These are phyloP conservation scores for Malthinus flaveolus DNA, from an alignment of 2,888 invertebrate genomes.

Conservation along the genomic window DNA sequence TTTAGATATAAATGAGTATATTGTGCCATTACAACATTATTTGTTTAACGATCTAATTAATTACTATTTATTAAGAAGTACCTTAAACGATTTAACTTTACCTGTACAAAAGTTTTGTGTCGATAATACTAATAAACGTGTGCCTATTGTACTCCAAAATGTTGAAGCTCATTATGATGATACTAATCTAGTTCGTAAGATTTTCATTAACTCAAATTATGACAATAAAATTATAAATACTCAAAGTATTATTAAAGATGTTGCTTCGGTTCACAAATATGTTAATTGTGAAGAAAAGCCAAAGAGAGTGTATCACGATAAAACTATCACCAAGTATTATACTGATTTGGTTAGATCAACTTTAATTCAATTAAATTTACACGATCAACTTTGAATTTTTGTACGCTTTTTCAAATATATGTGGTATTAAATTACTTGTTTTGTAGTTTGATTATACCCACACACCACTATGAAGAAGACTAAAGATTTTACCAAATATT, in stretches of 20 bases:
- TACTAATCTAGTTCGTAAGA: slow-evolving; percentile 38
- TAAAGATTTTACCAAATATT: no score
- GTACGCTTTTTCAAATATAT: no score
- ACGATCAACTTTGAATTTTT: slow-evolving; percentile 34
- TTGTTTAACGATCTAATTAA: slow-evolving; percentile 59
- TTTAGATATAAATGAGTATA: slow-evolving; percentile 67
- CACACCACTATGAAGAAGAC: no score
- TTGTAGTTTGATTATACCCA: no score
- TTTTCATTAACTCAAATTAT: slow-evolving; percentile 40
- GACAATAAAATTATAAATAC: slow-evolving; percentile 36
- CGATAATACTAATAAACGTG: slow-evolving; percentile 37
- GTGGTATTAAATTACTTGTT: no score
- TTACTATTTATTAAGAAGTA: slow-evolving; percentile 56
- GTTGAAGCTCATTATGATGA: slow-evolving; percentile 43
- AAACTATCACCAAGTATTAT: slow-evolving; percentile 45
- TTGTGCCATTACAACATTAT: slow-evolving; percentile 64
- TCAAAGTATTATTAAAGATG: slow-evolving; percentile 39
- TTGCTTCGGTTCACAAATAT: slow-evolving; percentile 48
- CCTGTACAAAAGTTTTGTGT: slow-evolving; percentile 50
- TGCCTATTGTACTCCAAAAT: slow-evolving; percentile 49
- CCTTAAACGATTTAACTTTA: slow-evolving; percentile 40
- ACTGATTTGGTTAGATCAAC: slow-evolving; percentile 50
- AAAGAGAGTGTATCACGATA: slow-evolving; percentile 42
- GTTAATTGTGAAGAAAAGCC: slow-evolving; percentile 42
- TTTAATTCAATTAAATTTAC: slow-evolving; percentile 47